These are phyloP conservation scores for Bedellia somnulentella DNA, from an alignment of 2,888 invertebrate genomes.

Conservation along the genomic window DNA sequence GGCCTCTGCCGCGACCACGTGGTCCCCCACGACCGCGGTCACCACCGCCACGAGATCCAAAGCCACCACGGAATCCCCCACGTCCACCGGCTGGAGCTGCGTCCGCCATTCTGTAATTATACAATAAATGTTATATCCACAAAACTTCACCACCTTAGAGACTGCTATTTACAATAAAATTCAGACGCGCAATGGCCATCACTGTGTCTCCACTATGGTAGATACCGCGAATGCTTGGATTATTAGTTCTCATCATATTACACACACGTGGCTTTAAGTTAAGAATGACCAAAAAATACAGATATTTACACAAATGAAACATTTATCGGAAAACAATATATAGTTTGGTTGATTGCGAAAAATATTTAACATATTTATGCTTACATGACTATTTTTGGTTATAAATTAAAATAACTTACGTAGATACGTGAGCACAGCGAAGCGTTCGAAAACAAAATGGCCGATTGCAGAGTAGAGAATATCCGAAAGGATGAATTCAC, in stretches of 20 bases:
- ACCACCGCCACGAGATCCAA: conserved; percentile 74
- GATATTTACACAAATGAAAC: too few relatives aligned
- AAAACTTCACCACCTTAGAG: too few relatives aligned
- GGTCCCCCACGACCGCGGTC: conserved; percentile 74
- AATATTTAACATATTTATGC: too few relatives aligned
- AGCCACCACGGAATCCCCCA: conserved; percentile 88
- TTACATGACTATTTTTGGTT: too few relatives aligned
- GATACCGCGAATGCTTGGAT: conserved; percentile 54
- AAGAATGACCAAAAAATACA: conserved; percentile 8
- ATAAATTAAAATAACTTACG: conserved; percentile 27
- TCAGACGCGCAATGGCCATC: conserved; percentile 53
- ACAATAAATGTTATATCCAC: too few relatives aligned
- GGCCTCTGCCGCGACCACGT: conserved; percentile 77
- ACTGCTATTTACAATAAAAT: conserved; percentile 10
- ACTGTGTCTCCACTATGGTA: conserved; percentile 48
- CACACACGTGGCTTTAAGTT: conserved; percentile 32
- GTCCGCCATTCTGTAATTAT: conserved; percentile 88
- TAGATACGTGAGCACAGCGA: conserved; percentile 39
- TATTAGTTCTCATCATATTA: conserved; percentile 36
- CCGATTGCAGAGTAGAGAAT: conserved; percentile 13
- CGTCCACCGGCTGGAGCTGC: conserved; percentile 95
- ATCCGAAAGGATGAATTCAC: too few relatives aligned
- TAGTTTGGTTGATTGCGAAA: too few relatives aligned
- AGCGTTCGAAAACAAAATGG: conserved; percentile 53
- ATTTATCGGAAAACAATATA: too few relatives aligned